Conservation (phyloP, 2,797 vertebrate species). For the Podarcis siculus region DNA sequence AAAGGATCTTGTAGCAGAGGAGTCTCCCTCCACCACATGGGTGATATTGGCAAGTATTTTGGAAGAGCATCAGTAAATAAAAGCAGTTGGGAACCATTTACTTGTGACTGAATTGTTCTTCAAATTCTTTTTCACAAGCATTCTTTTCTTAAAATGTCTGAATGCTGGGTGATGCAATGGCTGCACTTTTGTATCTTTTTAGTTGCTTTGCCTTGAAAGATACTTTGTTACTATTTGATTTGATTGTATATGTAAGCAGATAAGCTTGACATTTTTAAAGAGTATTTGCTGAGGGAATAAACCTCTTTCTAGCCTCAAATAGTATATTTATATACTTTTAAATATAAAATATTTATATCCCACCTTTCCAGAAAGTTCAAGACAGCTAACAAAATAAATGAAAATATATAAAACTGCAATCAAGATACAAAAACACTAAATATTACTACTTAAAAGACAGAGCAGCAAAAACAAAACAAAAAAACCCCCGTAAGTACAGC, state of each 20-base stretch:
- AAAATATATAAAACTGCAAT: no score
- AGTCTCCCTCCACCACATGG: no score
- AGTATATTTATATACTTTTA: no score
- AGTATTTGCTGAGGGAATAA: conserved; percentile 19
- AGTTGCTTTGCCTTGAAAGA: not conserved
- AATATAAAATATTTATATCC: no score
- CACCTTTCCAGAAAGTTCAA: no score
- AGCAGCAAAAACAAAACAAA: no score
- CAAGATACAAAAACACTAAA: no score
- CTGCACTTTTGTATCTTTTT: not conserved
- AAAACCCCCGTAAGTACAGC: no score
- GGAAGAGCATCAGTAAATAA: not conserved
- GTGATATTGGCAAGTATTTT: no score
- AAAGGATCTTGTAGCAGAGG: no score
- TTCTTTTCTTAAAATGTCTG: conserved; percentile 1
- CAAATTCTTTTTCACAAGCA: not conserved
- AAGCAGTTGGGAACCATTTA: not conserved
- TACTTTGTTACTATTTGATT: not conserved
- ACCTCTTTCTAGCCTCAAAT: not conserved
- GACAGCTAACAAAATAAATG: no score
- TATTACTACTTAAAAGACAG: no score
- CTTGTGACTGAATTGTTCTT: not conserved
- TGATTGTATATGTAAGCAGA: conserved; percentile 23
- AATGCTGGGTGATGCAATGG: not conserved
- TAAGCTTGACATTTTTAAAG: not conserved